Conservation (phyloP, 1,140 invertebrate genomes). For the Doryteuthis pealeii region DNA sequence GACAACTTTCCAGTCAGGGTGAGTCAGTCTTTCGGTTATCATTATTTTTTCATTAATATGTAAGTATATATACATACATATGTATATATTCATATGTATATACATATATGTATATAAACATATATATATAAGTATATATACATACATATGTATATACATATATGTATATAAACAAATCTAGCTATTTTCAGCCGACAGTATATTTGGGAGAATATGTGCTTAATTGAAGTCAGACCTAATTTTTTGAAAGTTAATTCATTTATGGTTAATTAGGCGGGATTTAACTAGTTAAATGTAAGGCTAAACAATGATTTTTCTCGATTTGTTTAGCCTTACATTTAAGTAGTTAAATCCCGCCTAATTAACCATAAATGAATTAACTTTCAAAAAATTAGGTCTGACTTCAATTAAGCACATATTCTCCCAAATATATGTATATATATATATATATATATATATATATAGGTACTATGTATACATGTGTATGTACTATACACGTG, state of each 20-base stretch:
- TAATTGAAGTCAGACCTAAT: too few species aligned
- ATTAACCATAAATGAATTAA: too few species aligned
- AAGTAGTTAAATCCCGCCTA: too few species aligned
- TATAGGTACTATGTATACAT: neutral
- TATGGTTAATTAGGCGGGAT: too few species aligned
- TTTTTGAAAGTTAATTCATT: too few species aligned
- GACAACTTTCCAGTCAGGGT: constrained; percentile 25
- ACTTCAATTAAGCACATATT: too few species aligned
- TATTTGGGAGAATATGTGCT: too few species aligned
- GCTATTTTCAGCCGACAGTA: too few species aligned
- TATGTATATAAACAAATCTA: neutral
- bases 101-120: constrained; percentile 1
- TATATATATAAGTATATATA: neutral
- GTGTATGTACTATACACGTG: neutral
- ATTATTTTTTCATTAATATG: neutral
- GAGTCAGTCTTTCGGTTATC: constrained; percentile 5
- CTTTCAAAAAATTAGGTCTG: too few species aligned
- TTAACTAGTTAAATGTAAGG: too few species aligned
- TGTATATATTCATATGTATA: constrained; percentile 1
- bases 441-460: neutral
- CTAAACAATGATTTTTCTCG: too few species aligned
- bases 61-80: neutral
- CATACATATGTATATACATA: neutral
- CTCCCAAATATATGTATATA: neutral
- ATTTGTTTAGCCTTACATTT: too few species aligned